These are phyloP conservation scores for Euspilapteryx auroguttella DNA, from an alignment of 2,888 invertebrate genomes.

Conservation along the genomic window DNA sequence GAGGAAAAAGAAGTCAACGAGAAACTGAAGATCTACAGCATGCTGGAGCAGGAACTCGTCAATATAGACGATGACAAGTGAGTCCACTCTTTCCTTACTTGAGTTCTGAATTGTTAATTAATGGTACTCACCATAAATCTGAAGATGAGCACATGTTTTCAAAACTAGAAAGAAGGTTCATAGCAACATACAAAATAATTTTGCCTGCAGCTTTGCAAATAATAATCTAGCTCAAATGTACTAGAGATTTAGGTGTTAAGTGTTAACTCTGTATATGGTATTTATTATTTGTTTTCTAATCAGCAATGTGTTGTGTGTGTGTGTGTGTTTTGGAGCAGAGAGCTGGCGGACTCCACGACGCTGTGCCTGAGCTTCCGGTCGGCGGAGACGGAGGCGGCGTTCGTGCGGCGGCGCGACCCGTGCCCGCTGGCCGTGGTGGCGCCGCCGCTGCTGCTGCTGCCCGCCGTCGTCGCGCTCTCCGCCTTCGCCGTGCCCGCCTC, in stretches of 20 bases:
- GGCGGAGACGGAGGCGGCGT: constrained; percentile 27
- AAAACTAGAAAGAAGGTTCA: too few relatives aligned
- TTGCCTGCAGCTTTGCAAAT: too few relatives aligned
- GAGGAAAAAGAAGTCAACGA: constrained; percentile 60
- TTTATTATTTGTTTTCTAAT: too few relatives aligned
- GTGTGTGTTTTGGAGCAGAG: too few relatives aligned
- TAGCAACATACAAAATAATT: too few relatives aligned
- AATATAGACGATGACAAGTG: constrained; percentile 83
- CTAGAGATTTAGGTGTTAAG: too few relatives aligned
- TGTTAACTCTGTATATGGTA: too few relatives aligned
- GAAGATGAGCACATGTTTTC: too few relatives aligned
- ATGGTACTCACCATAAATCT: too few relatives aligned
- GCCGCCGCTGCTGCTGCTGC: constrained; percentile 42
- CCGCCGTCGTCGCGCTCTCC: constrained; percentile 34
- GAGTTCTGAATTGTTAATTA: too few relatives aligned
- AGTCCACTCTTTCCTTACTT: constrained; percentile 16
- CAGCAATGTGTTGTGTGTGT: too few relatives aligned
- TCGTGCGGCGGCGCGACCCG: constrained; percentile 26
- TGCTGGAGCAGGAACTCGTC: constrained; percentile 80
- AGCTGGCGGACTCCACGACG: constrained; percentile 40
- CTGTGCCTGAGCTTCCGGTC: constrained; percentile 39
- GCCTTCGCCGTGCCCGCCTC: constrained; percentile 32
- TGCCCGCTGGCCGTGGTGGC: constrained; percentile 32
- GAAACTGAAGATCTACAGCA: constrained; percentile 74
- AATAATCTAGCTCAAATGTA: too few relatives aligned